These are phyloP conservation scores for Leptothorax acervorum DNA, from an alignment of 2,888 invertebrate species.

Conservation along the genomic window DNA sequence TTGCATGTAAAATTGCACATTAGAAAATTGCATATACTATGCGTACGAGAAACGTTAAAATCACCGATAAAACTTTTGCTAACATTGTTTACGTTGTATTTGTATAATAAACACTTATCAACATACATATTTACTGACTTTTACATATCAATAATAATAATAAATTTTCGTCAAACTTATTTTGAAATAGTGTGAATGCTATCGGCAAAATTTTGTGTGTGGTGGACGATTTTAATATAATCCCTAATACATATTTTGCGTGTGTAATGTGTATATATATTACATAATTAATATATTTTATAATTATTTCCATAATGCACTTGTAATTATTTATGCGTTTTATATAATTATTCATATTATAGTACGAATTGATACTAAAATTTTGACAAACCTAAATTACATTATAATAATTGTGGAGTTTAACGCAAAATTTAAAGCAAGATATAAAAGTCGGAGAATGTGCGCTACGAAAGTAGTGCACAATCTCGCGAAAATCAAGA, in stretches of 20 bases:
- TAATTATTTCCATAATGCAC: neutral
- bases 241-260: neutral
- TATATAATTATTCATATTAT: neutral
- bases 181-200: neutral
- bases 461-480: neutral
- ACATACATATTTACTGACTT: neutral
- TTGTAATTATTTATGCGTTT: constrained; percentile 5
- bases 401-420: neutral
- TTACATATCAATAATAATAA: neutral
- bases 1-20: neutral
- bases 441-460: neutral
- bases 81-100: neutral
- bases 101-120: neutral
- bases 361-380: neutral
- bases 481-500: constrained; percentile 6
- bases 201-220: neutral
- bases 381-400: neutral
- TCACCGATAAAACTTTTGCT: neutral
- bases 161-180: neutral
- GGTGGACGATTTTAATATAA: neutral
- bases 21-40: neutral
- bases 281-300: neutral
- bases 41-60: neutral
- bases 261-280: neutral
- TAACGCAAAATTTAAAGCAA: neutral